These are phyloP conservation scores for Brachionus sp. DNA, from an alignment of 1,140 invertebrate species.

Conservation along the genomic window DNA sequence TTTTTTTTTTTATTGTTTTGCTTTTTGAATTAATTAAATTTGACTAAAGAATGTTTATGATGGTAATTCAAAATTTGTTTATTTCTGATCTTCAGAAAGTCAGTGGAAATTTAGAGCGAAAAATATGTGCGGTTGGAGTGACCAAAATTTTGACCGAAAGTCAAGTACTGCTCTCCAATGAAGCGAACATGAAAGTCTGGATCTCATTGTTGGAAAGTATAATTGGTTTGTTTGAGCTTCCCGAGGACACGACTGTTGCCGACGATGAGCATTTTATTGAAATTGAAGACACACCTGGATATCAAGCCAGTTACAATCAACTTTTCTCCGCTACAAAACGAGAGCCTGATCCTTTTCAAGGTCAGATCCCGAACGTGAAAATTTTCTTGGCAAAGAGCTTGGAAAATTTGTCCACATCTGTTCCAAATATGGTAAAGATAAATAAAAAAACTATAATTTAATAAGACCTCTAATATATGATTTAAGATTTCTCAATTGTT, in stretches of 20 bases:
- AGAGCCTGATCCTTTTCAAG: slow-evolving; percentile 38
- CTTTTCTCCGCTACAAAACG: slow-evolving; percentile 25
- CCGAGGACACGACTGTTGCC: slow-evolving; percentile 71
- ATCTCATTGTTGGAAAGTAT: slow-evolving; percentile 67
- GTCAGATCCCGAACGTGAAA: slow-evolving; percentile 34
- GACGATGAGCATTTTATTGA: slow-evolving; percentile 82
- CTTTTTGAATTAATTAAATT: background rate
- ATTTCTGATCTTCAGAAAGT: slow-evolving; percentile 81
- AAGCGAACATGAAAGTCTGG: slow-evolving; percentile 68
- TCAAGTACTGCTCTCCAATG: slow-evolving; percentile 64
- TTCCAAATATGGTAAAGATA: slow-evolving; percentile 5
- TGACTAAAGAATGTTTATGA: slow-evolving; percentile 76
- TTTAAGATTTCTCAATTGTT: slow-evolving; percentile 26
- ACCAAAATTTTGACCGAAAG: slow-evolving; percentile 77
- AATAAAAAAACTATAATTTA: background rate
- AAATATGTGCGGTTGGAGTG: slow-evolving; percentile 82
- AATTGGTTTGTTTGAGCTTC: slow-evolving; percentile 81
- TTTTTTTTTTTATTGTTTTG: slow-evolving; percentile 51
- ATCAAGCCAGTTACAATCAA: slow-evolving; percentile 20
- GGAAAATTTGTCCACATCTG: background rate
- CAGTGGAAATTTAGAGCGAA: slow-evolving; percentile 73
- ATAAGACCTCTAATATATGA: background rate
- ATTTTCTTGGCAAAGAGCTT: slow-evolving; percentile 26
- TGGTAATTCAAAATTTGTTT: slow-evolving; percentile 83
- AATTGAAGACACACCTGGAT: slow-evolving; percentile 70